Conservation (phyloP, 2,888 invertebrate species). For the Meiosimyza decipiens region DNA sequence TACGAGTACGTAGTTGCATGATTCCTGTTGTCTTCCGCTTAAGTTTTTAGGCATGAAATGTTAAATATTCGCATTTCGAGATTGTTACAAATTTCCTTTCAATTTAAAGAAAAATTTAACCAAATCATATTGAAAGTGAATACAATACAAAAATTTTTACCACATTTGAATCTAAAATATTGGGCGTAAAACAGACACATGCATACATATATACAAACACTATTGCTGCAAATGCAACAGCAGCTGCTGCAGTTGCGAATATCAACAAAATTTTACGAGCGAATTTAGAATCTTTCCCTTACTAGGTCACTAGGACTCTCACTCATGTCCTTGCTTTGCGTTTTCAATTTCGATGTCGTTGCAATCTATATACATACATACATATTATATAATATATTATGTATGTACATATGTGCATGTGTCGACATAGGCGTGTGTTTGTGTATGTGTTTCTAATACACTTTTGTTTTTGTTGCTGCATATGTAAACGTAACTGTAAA, state of each 20-base stretch:
- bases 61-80: too few species aligned
- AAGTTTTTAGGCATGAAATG: too few species aligned
- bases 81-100: too few species aligned
- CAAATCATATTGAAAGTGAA: slow-evolving; percentile 26
- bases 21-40: too few species aligned
- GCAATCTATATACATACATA: slow-evolving; percentile 32
- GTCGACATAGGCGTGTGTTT: slow-evolving; percentile 16
- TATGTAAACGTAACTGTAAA: neutral
- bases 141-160: slow-evolving; percentile 15
- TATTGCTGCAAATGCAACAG: slow-evolving; percentile 20
- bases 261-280: slow-evolving; percentile 26
- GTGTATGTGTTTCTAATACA: slow-evolving; percentile 12
- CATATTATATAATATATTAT: slow-evolving; percentile 13
- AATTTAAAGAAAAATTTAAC: neutral
- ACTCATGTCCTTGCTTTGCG: slow-evolving; percentile 63
- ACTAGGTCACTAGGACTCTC: slow-evolving; percentile 66
- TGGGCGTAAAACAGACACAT: slow-evolving; percentile 13
- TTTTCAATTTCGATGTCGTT: slow-evolving; percentile 52
- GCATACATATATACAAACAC: slow-evolving; percentile 9
- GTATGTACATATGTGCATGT: slow-evolving; percentile 8
- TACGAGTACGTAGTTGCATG: too few species aligned
- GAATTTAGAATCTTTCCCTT: slow-evolving; percentile 49
- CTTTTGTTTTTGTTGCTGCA: slow-evolving; percentile 1
- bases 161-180: neutral
- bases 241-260: slow-evolving; percentile 11